Evolutionary conservation across 2,888 invertebrate species (phyloP), one percentile per base, ranked within the genome.

Genomic region (Leptinotarsa rubiginosa): DNA sequence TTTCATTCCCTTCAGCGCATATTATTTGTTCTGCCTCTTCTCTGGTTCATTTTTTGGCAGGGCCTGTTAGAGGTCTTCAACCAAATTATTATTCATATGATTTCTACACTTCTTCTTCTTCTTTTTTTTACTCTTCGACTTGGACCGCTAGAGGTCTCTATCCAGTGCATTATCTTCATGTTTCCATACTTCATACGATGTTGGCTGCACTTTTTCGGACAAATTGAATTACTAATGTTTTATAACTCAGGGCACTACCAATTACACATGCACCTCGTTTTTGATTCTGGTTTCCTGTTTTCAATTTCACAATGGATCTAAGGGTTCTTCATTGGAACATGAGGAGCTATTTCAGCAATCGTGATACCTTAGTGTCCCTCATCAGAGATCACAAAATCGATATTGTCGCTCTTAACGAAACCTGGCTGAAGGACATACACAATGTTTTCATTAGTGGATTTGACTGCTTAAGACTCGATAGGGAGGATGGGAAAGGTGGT

Each of bases 281-380:
- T 50, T 7, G 50, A 50, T n/a, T 50, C n/a, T 50, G 50, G 50
- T 16, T 50, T 15, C 50, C 1, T 50, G 4, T 50, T 50, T 15
- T 50, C 13, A 50, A 4, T 50, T 50, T 50, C 50, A 15, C n/a
- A 56, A 56, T 56, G 22, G 56, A 22, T 56, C 22, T 56, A 20
- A 56, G 2, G 25, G 25, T 56, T 56, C 25, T 56, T 56, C 25
- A 56, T 13, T 56, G 25, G 56, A 56, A 56, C 15, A 20, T 56
- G 13, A 56, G 56, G 13, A 56, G 56, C 56, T 56, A 56, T 56
- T 56, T 56, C 56, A 22, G 22, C 22, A 56, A 56, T 56, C 12
- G 56, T 20, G 56, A 56, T 13, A 56, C 56, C 10, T 25, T 56
- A 20, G 20, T 56, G 22, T 56, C 56, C 56, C 56, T 56, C 4